These are phyloP conservation scores for Apostichopus leukothele DNA, from an alignment of 53 echinoderm and acorn worm species.

Conservation along the genomic window DNA sequence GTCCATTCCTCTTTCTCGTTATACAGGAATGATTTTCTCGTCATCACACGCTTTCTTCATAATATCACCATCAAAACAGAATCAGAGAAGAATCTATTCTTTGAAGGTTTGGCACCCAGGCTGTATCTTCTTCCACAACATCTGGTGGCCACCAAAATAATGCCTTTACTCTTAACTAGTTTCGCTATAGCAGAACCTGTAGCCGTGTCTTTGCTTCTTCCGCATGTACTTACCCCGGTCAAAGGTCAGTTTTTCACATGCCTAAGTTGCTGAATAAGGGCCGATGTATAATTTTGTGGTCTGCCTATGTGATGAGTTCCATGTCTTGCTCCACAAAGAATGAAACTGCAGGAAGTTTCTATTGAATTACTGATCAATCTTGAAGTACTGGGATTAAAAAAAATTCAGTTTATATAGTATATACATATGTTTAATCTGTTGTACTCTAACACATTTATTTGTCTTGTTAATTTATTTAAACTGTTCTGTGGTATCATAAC, in stretches of 20 bases:
- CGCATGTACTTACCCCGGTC: slow-evolving; percentile 81
- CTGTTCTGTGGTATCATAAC: too few relatives aligned
- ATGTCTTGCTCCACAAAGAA: too few relatives aligned
- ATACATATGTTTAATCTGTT: too few relatives aligned
- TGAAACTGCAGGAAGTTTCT: too few relatives aligned
- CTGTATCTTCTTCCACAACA: slow-evolving; percentile 75
- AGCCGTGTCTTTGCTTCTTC: slow-evolving; percentile 73
- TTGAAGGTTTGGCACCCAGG: slow-evolving; percentile 82
- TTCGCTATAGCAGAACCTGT: slow-evolving; percentile 94
- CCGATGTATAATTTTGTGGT: too few relatives aligned
- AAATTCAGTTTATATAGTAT: too few relatives aligned
- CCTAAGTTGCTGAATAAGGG: background rate
- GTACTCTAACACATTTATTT: too few relatives aligned
- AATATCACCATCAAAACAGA: slow-evolving; percentile 89
- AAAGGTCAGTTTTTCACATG: slow-evolving; percentile 52
- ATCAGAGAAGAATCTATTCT: slow-evolving; percentile 88
- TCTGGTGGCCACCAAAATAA: slow-evolving; percentile 79
- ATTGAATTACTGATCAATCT: too few relatives aligned
- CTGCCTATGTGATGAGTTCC: too few relatives aligned
- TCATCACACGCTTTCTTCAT: slow-evolving; percentile 89
- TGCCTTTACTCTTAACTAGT: slow-evolving; percentile 76
- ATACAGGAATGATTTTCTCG: slow-evolving; percentile 91
- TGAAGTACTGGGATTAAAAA: too few relatives aligned
- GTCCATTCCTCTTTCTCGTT: background rate
- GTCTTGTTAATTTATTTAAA: too few relatives aligned